phyloP scores from a whole-genome alignment of 2,113 vertebrate species.

The Acrocephalus kingi region DNA sequence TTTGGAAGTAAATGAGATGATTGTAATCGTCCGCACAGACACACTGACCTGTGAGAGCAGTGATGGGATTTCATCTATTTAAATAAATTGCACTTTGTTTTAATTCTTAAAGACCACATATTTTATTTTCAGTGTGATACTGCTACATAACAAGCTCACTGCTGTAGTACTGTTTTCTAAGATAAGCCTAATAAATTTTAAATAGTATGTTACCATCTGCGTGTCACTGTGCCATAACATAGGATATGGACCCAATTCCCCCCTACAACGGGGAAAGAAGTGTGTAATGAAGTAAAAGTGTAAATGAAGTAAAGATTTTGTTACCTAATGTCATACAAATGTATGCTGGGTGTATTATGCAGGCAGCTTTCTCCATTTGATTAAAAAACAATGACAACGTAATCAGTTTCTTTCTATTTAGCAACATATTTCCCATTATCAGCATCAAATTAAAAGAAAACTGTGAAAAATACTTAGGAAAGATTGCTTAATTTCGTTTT shows the following conservation, averaged over 20 bases:
- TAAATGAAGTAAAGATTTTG: background rate
- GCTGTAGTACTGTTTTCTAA: background rate
- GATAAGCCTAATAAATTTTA: background rate
- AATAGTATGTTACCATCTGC: background rate
- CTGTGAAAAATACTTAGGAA: background rate
- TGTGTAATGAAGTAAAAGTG: background rate
- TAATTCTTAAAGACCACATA: background rate
- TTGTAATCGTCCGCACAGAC: background rate
- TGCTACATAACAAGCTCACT: background rate
- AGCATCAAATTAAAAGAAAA: background rate
- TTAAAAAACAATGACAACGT: background rate
- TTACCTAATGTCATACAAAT: background rate
- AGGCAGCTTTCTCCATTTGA: background rate
- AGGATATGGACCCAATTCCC: background rate
- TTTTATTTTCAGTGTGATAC: background rate
- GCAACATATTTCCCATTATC: background rate
- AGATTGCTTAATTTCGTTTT: background rate
- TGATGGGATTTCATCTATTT: background rate
- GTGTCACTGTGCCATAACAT: background rate
- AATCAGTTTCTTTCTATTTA: background rate
- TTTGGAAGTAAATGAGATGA: background rate
- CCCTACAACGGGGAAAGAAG: background rate
- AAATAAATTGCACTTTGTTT: background rate
- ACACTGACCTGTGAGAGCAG: background rate
- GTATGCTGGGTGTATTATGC: background rate